Evolutionary conservation across 1,140 invertebrate species (phyloP), one percentile per base, ranked within the genome.

Genomic region (Drosophila truncata): DNA sequence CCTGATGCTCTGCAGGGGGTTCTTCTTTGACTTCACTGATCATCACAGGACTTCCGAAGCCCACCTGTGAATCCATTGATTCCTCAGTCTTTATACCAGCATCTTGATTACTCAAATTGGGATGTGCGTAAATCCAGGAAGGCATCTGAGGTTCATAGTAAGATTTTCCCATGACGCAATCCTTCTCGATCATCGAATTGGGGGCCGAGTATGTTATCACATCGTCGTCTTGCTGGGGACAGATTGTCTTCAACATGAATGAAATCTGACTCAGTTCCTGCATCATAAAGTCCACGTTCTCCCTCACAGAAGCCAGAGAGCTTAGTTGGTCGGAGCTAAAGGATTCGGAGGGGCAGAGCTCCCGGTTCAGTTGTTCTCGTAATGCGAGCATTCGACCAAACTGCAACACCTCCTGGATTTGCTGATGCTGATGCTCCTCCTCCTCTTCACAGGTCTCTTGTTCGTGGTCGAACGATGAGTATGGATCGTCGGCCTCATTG

Each of bases 231-330:
- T 58, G 3, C 18, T 37, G 4, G n/a, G n/a, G 23, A 1, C 49
- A 37, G 11, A 69, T 13, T 2, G 18, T 25, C 2, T 23, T 67
- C 10, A 70, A 3, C 4, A 70, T 39, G 2, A n/a, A 18, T 4
- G 66, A 67, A 18, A 70, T 70, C 25, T 70, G 46, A 9, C 18
- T n/a, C 1, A 70, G 47, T 11, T 70, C 66, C 14, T 69, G 31
- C 35, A 70, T 70, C 66, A 70, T 67, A 4, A 55, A 42, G 18
- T 55, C 47, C 29, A 70, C 39, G 18, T 46, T 70, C 23, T 54
- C 14, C 0, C 18, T 25, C 14, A 70, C 47, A 10, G 20, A 29
- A 1, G 2, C 41, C 7, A 70, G 18, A 7, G 35, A 35, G 10
- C 3, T 18, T 18, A 10, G 31, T 23, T 67, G 25, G 8, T 31